Evolutionary conservation across 2,113 vertebrate species (phyloP).

Genomic region (Pterocles burchelli): DNA sequence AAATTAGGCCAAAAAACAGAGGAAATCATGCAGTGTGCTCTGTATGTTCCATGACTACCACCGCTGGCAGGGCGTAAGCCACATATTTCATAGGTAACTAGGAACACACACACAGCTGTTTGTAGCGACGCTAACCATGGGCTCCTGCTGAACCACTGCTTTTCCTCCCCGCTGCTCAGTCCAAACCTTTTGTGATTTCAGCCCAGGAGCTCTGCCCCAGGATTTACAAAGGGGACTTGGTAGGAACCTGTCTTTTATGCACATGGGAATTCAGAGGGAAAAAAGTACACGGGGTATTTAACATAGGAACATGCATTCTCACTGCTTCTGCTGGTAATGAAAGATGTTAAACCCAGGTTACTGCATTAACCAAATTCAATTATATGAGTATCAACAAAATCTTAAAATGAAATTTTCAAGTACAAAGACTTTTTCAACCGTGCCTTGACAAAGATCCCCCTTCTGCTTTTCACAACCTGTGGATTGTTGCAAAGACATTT

Average conservation of each 20-base stretch:
- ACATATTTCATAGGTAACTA: slow-evolving; percentile 52
- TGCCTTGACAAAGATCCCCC: background rate
- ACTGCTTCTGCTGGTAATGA: background rate
- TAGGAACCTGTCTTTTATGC: background rate
- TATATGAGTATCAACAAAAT: background rate
- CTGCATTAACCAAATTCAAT: background rate
- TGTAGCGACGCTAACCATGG: slow-evolving; percentile 10
- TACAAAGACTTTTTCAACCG: background rate
- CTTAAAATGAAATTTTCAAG: background rate
- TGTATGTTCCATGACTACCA: slow-evolving; percentile 56
- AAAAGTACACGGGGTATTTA: background rate
- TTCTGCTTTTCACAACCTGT: background rate
- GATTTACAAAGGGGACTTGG: background rate
- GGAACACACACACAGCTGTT: slow-evolving; percentile 50
- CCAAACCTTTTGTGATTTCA: background rate
- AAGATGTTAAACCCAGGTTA: background rate
- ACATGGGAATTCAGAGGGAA: background rate
- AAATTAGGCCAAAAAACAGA: slow-evolving; percentile 28
- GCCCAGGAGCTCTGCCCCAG: background rate
- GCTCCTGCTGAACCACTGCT: background rate
- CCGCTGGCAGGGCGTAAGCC: background rate
- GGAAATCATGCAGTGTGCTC: slow-evolving; percentile 1
- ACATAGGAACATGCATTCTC: background rate
- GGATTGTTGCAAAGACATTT: background rate
- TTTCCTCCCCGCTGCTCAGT: background rate